Conservation (phyloP, 2,113 vertebrate species). For the Pelecanus crispus region DNA sequence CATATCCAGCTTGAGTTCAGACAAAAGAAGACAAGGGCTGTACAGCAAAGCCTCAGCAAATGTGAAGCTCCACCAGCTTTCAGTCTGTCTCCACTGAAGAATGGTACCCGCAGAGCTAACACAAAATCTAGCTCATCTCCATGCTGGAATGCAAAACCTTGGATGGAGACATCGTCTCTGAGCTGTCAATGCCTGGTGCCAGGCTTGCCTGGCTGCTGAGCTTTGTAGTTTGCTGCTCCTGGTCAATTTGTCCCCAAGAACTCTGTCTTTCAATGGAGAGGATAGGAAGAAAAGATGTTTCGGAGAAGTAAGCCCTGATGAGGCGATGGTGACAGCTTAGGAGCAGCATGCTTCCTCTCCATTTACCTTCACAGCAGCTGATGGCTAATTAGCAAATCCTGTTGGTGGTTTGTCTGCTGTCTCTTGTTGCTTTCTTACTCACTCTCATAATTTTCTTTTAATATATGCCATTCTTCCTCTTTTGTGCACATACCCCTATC, state of each 20-base stretch:
- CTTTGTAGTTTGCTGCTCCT: background rate
- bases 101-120: background rate
- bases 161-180: fast-evolving
- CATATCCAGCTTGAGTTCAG: background rate
- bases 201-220: background rate
- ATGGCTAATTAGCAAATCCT: background rate
- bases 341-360: fast-evolving
- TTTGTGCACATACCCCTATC: background rate
- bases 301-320: background rate
- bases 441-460: background rate
- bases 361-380: background rate
- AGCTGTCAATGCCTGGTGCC: background rate
- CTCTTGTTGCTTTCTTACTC: background rate
- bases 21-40: background rate
- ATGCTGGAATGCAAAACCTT: background rate
- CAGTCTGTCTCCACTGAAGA: background rate
- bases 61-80: background rate
- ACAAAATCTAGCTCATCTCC: background rate
- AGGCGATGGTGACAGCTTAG: background rate
- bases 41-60: background rate
- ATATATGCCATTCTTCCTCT: background rate
- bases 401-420: background rate
- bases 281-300: background rate
- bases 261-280: background rate
- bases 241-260: background rate